phyloP scores from a whole-genome alignment of 1,140 invertebrate species.

The Neodiprion pinetum region DNA sequence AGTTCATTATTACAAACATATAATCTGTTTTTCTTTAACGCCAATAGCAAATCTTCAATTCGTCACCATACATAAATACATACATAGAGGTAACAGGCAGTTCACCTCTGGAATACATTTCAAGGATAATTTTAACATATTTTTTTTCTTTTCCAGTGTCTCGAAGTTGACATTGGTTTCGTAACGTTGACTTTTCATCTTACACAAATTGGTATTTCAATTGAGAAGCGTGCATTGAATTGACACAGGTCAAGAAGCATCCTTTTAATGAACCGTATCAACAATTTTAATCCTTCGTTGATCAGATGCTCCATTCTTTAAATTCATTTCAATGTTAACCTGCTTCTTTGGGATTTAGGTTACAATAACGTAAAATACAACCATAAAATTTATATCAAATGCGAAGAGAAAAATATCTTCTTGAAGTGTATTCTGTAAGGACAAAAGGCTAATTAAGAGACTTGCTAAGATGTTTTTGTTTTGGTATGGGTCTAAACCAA shows the following conservation, averaged over 20 bases:
- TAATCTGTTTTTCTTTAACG: constrained; percentile 44
- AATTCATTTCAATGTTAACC: neutral
- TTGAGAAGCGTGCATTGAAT: constrained; percentile 9
- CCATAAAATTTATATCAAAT: constrained; percentile 32
- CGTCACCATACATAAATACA: neutral
- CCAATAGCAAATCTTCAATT: neutral
- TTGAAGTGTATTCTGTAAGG: constrained; percentile 37
- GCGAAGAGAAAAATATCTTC: constrained; percentile 31
- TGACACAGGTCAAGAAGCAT: neutral
- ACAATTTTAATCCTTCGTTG: neutral
- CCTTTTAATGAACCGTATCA: neutral
- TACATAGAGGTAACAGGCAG: constrained; percentile 12
- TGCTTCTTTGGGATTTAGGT: neutral
- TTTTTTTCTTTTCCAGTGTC: constrained; percentile 10
- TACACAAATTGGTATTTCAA: constrained; percentile 8
- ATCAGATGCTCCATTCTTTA: neutral
- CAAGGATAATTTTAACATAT: constrained; percentile 34
- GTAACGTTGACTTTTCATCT: neutral
- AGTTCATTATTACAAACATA: constrained; percentile 46
- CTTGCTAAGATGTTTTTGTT: constrained; percentile 46
- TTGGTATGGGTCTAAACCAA: constrained; percentile 61
- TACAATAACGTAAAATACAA: neutral
- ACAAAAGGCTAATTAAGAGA: constrained; percentile 26
- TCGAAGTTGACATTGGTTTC: neutral
- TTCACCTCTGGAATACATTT: constrained; percentile 37